Percentiles rank a stretch among this genome's conserved stretches.
Conservation (phyloP, 1,140 invertebrate species). For the Drosophila miranda region DNA sequence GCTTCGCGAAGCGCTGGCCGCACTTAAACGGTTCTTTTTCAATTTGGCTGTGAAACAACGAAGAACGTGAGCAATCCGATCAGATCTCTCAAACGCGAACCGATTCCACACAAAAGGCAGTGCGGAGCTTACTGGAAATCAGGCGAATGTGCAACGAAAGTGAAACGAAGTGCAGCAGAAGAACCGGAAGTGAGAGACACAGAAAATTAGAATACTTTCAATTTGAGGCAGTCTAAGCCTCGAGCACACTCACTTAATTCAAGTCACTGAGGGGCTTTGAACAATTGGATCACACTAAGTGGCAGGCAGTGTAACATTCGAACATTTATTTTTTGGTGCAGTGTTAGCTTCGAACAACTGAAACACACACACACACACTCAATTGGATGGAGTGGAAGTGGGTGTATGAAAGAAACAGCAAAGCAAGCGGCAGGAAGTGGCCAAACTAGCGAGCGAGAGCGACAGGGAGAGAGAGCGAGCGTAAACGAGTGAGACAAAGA, state of each 20-base stretch:
- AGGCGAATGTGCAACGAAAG: too few relatives aligned
- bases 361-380: constrained; percentile 15
- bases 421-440: too few relatives aligned
- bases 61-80: constrained; percentile 45
- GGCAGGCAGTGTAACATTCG: too few relatives aligned
- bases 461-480: constrained; percentile 3
- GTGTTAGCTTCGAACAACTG: constrained; percentile 29
- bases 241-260: too few relatives aligned
- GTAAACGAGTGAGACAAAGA: constrained; percentile 9
- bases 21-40: constrained; percentile 70
- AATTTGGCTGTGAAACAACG: constrained; percentile 77
- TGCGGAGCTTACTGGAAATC: too few relatives aligned
- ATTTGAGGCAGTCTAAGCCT: too few relatives aligned
- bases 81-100: constrained; percentile 8
- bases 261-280: too few relatives aligned
- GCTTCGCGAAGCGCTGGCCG: constrained; percentile 64
- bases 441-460: too few relatives aligned
- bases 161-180: constrained; percentile 13
- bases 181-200: constrained; percentile 31
- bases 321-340: constrained; percentile 1
- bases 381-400: too few relatives aligned
- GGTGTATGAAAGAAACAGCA: too few relatives aligned
- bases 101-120: constrained; percentile 7
- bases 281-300: too few relatives aligned
- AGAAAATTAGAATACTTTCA: too few relatives aligned